Conservation (phyloP, 2,797 vertebrate genomes). For the Sebastes umbrosus region DNA sequence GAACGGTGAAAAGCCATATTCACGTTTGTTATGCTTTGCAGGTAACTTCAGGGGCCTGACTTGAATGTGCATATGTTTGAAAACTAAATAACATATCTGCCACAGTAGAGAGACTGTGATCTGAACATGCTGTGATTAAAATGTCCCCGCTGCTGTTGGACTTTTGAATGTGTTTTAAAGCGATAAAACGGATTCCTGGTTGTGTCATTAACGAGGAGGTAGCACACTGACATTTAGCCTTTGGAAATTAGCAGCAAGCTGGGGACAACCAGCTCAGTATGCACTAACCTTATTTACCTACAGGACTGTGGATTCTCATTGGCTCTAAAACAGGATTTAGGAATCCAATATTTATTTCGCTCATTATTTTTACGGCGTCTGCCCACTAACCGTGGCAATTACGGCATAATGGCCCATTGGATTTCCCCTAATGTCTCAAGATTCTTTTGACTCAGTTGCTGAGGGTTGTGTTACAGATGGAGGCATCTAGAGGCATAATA, state of each 20-base stretch:
- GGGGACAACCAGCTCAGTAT: not conserved
- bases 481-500: not conserved
- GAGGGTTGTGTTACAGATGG: not conserved
- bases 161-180: conserved; percentile 10
- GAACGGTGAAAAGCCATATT: conserved; percentile 1
- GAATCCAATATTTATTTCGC: not conserved
- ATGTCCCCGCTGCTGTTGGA: conserved; percentile 1
- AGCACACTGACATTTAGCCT: conserved; percentile 15
- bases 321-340: not conserved
- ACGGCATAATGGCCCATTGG: not conserved
- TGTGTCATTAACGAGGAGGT: not conserved
- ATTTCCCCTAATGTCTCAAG: not conserved
- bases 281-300: conserved; percentile 5
- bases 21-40: conserved; percentile 22
- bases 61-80: not conserved
- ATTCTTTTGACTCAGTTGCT: not conserved
- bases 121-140: conserved; percentile 26
- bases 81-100: not conserved
- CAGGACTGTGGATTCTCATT: not conserved
- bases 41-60: not conserved
- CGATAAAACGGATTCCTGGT: not conserved
- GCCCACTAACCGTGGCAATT: not conserved
- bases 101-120: not conserved
- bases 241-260: conserved; percentile 28
- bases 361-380: not conserved